phyloP scores from a whole-genome alignment of 2,113 vertebrate species.

The Gallinago undulata region DNA sequence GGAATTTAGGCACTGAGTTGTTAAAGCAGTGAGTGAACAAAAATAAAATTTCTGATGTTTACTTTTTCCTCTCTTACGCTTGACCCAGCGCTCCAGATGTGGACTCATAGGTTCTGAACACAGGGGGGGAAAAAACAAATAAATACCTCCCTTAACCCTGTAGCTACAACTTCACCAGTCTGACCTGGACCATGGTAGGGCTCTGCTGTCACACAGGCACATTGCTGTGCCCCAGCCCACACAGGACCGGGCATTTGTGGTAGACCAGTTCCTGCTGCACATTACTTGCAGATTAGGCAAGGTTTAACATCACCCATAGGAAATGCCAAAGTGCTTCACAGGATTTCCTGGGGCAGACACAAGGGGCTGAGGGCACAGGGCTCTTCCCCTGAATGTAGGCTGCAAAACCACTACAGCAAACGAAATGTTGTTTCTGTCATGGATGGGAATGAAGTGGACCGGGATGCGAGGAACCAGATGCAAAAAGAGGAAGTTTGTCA shows the following conservation, averaged over 20 bases:
- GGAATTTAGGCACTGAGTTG: not conserved
- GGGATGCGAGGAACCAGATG: not conserved
- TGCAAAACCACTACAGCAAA: not conserved
- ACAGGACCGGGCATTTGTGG: not conserved
- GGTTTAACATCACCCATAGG: not conserved
- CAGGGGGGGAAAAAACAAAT: not conserved
- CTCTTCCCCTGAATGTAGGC: not conserved
- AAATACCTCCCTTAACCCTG: not conserved
- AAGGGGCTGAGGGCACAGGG: not conserved
- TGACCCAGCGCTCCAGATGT: not conserved
- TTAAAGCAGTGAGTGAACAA: not conserved
- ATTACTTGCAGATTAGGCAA: not conserved
- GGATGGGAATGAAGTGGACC: not conserved
- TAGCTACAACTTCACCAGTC: not conserved
- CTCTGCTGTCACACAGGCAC: rapidly evolving
- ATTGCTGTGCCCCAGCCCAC: not conserved
- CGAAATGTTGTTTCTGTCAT: not conserved
- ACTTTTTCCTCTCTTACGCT: not conserved
- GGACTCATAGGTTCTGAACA: not conserved
- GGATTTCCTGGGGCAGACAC: slow-evolving; percentile 4
- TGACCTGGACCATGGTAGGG: rapidly evolving
- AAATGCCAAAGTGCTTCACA: not conserved
- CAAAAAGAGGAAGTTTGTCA: not conserved
- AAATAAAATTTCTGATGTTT: not conserved
- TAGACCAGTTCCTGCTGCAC: not conserved